phyloP scores from a whole-genome alignment of 1,140 invertebrate genomes.

The Drosophila nasuta region DNA sequence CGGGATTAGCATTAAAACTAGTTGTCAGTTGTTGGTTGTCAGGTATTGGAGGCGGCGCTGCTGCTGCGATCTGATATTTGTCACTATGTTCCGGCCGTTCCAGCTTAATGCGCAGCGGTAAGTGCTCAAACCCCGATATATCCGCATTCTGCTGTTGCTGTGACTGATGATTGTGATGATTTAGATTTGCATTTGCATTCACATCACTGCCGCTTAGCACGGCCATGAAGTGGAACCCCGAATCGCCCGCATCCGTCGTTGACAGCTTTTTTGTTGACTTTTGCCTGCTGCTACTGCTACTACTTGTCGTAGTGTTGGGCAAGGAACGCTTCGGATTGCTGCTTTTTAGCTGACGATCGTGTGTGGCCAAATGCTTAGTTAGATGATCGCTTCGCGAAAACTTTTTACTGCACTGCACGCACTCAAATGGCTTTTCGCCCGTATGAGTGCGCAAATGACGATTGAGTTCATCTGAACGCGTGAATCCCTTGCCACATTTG shows the following conservation, averaged over 20 bases:
- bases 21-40: constrained; percentile 58
- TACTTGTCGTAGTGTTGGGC: constrained; percentile 10
- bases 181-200: constrained; percentile 27
- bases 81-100: constrained; percentile 77
- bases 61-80: constrained; percentile 70
- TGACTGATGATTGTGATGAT: constrained; percentile 40
- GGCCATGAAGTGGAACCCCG: constrained; percentile 77
- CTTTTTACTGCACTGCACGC: constrained; percentile 90
- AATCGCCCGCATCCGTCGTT: constrained; percentile 52
- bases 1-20: constrained; percentile 62
- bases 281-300: constrained; percentile 26
- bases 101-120: constrained; percentile 74
- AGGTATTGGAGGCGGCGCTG: constrained; percentile 20
- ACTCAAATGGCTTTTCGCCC: constrained; percentile 92
- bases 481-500: constrained; percentile 86
- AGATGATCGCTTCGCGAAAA: constrained; percentile 95
- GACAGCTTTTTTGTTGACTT: constrained; percentile 58
- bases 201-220: constrained; percentile 53
- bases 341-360: constrained; percentile 67
- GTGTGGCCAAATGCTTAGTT: constrained; percentile 88
- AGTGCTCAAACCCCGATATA: constrained; percentile 44
- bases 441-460: constrained; percentile 88
- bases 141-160: constrained; percentile 24
- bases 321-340: constrained; percentile 61
- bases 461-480: constrained; percentile 82